Conservation (phyloP, 1,140 invertebrate genomes). For the Hermatobates lingyangjiaoensis region DNA sequence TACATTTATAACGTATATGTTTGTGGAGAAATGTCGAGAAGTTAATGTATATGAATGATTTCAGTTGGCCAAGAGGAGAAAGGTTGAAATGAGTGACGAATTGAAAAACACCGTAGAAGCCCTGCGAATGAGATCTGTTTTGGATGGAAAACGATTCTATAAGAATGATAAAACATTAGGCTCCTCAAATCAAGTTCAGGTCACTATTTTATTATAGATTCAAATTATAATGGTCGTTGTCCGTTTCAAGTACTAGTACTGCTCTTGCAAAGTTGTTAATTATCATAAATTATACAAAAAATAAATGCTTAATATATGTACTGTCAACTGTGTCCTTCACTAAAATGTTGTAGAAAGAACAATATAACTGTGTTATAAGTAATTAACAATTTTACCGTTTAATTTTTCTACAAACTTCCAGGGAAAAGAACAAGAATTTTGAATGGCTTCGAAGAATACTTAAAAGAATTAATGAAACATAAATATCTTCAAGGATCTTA, state of each 20-base stretch:
- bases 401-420: no score
- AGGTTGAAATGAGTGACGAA: slow-evolving; percentile 60
- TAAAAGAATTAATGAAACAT: no score
- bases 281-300: not conserved
- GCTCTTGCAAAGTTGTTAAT: not conserved
- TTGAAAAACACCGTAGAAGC: slow-evolving; percentile 68
- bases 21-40: no score
- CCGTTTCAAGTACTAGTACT: not conserved
- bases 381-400: not conserved
- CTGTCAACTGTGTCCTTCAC: not conserved
- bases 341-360: not conserved
- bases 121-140: slow-evolving; percentile 74
- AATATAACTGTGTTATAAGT: not conserved
- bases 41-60: no score
- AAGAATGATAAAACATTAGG: slow-evolving; percentile 76
- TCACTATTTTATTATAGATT: slow-evolving; percentile 21
- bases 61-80: no score
- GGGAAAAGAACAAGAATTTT: no score
- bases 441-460: no score
- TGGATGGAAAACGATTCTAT: slow-evolving; percentile 86
- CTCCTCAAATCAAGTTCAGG: slow-evolving; percentile 83
- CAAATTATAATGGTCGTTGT: slow-evolving; percentile 1
- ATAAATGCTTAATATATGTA: not conserved
- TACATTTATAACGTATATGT: no score
- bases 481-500: no score